Conservation (phyloP, 2,797 vertebrate species). For the Podarcis lilfordi region DNA sequence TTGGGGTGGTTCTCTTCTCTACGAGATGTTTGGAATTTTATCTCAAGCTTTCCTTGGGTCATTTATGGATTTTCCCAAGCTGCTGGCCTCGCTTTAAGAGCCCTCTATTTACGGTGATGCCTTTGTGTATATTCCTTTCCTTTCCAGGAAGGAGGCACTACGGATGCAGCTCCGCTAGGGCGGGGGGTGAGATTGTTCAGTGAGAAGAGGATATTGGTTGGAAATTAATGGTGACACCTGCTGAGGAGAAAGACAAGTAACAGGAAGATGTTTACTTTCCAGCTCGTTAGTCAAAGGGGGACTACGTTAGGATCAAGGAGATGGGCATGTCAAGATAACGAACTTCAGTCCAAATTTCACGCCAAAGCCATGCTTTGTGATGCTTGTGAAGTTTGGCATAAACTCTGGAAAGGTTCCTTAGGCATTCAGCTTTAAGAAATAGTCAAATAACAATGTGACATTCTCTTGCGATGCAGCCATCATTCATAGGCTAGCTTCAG, state of each 20-base stretch:
- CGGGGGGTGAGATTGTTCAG: background rate
- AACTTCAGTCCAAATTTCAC: background rate
- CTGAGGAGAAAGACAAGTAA: slow-evolving; percentile 14
- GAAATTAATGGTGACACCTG: slow-evolving; percentile 28
- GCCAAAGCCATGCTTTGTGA: background rate
- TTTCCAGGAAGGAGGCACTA: background rate
- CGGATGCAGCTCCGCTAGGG: background rate
- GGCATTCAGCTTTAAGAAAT: background rate
- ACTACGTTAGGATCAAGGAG: slow-evolving; percentile 7
- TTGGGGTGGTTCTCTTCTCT: background rate
- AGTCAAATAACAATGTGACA: background rate
- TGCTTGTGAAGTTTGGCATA: background rate
- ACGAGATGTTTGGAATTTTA: background rate
- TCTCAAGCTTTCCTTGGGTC: background rate
- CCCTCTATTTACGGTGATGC: background rate
- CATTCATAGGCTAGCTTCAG: background rate
- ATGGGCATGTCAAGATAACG: slow-evolving; percentile 6
- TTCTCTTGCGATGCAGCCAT: background rate
- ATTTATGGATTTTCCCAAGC: background rate
- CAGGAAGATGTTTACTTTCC: slow-evolving; percentile 22
- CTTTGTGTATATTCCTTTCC: background rate
- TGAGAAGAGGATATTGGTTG: slow-evolving; percentile 5
- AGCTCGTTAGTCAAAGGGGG: slow-evolving; percentile 10
- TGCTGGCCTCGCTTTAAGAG: background rate
- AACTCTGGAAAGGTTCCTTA: background rate